A percentile compares a stretch with the other conserved stretches of the same genome.
phyloP scores from a whole-genome alignment of 2,113 vertebrate species.

The Perca schrenkii region DNA sequence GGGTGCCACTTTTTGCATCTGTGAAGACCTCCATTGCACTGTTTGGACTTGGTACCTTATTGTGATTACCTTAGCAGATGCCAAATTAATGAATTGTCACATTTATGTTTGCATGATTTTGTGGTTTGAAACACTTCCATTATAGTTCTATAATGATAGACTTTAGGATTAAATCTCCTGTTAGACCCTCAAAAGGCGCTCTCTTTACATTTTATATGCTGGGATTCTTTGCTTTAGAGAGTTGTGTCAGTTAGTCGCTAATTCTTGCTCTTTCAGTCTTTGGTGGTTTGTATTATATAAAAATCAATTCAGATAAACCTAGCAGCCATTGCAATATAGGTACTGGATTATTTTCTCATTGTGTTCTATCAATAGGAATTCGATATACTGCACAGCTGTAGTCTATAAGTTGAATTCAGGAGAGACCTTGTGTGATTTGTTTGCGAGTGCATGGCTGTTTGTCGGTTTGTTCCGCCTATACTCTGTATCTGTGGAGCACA shows the following conservation, averaged over 20 bases:
- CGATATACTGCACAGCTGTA: constrained; percentile 9
- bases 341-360: background rate
- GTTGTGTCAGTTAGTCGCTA: background rate
- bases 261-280: background rate
- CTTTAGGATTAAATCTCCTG: background rate
- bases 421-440: constrained; percentile 34
- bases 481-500: constrained; percentile 9
- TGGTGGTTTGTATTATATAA: background rate
- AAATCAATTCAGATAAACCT: constrained; percentile 2
- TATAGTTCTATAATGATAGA: background rate
- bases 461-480: constrained; percentile 26
- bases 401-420: background rate
- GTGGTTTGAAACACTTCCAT: background rate
- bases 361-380: constrained; percentile 17
- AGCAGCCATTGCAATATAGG: background rate
- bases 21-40: background rate
- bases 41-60: background rate
- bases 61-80: constrained; percentile 4
- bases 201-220: background rate
- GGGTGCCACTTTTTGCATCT: background rate
- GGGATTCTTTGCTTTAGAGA: background rate
- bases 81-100: background rate
- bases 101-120: constrained; percentile 3
- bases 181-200: background rate
- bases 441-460: background rate